A percentile compares a stretch with the other conserved stretches of the same genome.
These are phyloP conservation scores for Drosophila prosaltans DNA, from an alignment of 1,140 invertebrate genomes.

Conservation along the genomic window DNA sequence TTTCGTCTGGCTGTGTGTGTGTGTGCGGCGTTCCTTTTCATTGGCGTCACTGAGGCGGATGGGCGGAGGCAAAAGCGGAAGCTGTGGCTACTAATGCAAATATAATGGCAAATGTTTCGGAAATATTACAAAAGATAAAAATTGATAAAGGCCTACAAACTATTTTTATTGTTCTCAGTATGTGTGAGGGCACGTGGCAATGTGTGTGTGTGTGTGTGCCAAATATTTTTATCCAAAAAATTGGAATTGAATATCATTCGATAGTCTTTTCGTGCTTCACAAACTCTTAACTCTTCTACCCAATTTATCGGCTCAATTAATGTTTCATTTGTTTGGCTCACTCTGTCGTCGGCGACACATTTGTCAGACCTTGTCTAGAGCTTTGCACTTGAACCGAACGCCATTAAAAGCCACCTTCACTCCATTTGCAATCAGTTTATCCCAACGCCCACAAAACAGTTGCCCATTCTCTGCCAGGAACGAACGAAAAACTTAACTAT, in stretches of 20 bases:
- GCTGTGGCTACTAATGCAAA: slow-evolving; percentile 77
- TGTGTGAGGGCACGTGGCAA: slow-evolving; percentile 57
- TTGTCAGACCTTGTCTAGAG: slow-evolving; percentile 13
- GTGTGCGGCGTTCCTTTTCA: slow-evolving; percentile 58
- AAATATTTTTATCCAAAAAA: background rate
- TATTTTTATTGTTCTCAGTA: slow-evolving; percentile 15
- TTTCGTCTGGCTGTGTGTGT: background rate
- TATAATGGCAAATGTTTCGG: slow-evolving; percentile 81
- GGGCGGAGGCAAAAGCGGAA: slow-evolving; percentile 42
- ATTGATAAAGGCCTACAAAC: slow-evolving; percentile 64
- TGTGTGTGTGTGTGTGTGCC: slow-evolving; percentile 19
- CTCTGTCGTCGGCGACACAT: slow-evolving; percentile 2
- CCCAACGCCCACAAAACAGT: background rate
- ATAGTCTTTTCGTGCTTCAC: background rate
- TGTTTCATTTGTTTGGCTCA: slow-evolving; percentile 8
- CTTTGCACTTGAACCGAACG: slow-evolving; percentile 51
- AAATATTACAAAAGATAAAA: slow-evolving; percentile 78
- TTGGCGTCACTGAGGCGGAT: slow-evolving; percentile 53
- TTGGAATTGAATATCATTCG: background rate
- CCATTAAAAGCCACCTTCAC: slow-evolving; percentile 11
- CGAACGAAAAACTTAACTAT: slow-evolving; percentile 39
- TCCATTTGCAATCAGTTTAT: background rate
- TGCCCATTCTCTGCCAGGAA: too few species aligned
- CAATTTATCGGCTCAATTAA: slow-evolving; percentile 12
- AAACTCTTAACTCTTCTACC: background rate